Conservation (phyloP, 2,797 vertebrate genomes). For the Epinephelus coioides region DNA sequence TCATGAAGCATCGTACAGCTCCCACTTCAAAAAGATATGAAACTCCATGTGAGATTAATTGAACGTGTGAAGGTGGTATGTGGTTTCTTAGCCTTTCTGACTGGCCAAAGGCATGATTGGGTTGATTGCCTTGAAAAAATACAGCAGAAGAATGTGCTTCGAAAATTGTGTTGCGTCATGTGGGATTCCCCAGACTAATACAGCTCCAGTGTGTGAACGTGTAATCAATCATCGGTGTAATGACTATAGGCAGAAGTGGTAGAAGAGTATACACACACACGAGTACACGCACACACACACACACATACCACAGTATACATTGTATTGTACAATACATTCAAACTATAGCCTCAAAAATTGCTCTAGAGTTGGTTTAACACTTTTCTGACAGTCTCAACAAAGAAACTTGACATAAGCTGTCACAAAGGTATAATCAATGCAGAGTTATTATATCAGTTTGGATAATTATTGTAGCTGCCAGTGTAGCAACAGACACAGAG, state of each 20-base stretch:
- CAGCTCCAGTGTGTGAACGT: background rate
- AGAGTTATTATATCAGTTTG: background rate
- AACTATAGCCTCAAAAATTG: background rate
- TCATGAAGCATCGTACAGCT: background rate
- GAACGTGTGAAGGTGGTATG: background rate
- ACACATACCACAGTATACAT: background rate
- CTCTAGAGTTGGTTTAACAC: background rate
- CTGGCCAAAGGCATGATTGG: background rate
- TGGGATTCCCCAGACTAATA: slow-evolving; percentile 21
- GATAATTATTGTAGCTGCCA: background rate
- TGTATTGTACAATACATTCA: background rate
- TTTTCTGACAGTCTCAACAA: background rate
- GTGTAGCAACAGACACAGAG: background rate
- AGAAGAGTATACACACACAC: too few species aligned
- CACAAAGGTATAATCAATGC: too few species aligned
- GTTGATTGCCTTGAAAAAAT: background rate
- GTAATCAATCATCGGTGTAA: background rate
- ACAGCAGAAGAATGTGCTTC: background rate
- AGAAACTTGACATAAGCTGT: background rate
- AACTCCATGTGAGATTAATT: background rate
- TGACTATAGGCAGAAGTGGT: background rate
- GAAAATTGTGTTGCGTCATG: background rate
- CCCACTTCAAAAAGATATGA: background rate
- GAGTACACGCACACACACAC: too few species aligned
- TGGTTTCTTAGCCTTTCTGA: background rate